phyloP scores from a whole-genome alignment of 2,888 invertebrate genomes.

The Drosophila stalkeri region DNA sequence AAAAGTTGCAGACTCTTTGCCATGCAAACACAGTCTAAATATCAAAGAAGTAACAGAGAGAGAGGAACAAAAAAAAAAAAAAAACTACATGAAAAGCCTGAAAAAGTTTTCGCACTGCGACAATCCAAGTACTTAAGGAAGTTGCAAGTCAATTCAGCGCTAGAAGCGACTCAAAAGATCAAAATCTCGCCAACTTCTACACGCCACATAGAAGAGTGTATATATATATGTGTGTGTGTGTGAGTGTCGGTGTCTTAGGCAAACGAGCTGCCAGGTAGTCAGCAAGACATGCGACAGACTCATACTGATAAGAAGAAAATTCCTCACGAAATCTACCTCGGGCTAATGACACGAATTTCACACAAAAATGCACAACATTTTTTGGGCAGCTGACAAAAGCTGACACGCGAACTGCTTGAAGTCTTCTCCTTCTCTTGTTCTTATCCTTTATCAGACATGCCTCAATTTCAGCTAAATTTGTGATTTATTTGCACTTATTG shows the following conservation, averaged over 20 bases:
- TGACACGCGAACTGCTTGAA: conserved; percentile 1
- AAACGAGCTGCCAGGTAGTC: conserved; percentile 18
- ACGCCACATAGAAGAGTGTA: not conserved
- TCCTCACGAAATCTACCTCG: conserved; percentile 8
- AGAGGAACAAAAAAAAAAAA: not conserved
- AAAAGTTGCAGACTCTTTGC: conserved; percentile 17
- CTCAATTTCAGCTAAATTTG: not conserved
- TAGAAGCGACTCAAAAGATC: conserved; percentile 62
- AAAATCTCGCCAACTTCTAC: conserved; percentile 50
- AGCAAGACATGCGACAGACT: conserved; percentile 6
- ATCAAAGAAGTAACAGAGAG: not conserved
- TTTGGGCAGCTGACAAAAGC: conserved; percentile 20
- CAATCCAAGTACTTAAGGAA: conserved; percentile 55
- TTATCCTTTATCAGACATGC: not conserved
- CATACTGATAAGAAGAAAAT: conserved; percentile 20
- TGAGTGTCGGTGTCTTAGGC: not conserved
- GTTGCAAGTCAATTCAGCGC: conserved; percentile 68
- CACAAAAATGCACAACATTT: conserved; percentile 6
- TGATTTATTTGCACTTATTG: not conserved
- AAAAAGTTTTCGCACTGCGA: conserved; percentile 28
- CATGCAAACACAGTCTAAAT: conserved; percentile 2
- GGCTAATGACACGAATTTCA: conserved; percentile 23
- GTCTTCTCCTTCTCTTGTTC: not conserved
- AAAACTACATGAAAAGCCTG: conserved; percentile 36
- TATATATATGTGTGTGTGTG: not conserved